phyloP scores from a whole-genome alignment of 2,113 vertebrate species.

The Platysteira castanea region DNA sequence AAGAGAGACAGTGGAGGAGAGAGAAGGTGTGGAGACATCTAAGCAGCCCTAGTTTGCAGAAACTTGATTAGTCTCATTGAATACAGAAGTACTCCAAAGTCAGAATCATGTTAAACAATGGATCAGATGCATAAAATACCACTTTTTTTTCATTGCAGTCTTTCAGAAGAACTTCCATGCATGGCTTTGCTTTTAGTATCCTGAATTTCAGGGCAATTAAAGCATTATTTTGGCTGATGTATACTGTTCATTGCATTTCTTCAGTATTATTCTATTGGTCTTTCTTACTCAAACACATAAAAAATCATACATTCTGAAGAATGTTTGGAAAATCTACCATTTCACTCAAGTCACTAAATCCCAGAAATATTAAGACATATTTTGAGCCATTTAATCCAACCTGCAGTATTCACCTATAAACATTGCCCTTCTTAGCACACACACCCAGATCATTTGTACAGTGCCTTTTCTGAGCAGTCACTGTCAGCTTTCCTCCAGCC shows the following conservation, averaged over 20 bases:
- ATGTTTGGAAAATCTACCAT: not conserved
- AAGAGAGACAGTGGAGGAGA: rapidly evolving
- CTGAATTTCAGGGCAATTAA: not conserved
- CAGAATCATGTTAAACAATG: not conserved
- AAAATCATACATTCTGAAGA: not conserved
- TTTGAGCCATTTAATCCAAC: not conserved
- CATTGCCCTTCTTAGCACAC: not conserved
- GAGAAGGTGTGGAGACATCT: not conserved
- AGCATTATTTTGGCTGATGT: not conserved
- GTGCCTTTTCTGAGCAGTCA: not conserved
- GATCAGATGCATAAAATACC: not conserved
- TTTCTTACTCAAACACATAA: not conserved
- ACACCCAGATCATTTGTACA: not conserved
- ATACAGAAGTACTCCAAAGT: not conserved
- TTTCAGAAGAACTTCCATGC: not conserved
- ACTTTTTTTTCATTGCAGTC: not conserved
- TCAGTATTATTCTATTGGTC: not conserved
- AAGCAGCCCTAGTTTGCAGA: not conserved
- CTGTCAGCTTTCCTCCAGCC: not conserved
- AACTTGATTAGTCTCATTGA: not conserved
- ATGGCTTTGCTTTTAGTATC: not conserved
- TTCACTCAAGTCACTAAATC: not conserved
- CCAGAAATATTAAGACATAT: not conserved
- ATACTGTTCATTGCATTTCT: not conserved
- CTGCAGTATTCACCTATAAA: not conserved